Conservation (phyloP, 1,140 invertebrate species). For the Helicoverpa zea region DNA sequence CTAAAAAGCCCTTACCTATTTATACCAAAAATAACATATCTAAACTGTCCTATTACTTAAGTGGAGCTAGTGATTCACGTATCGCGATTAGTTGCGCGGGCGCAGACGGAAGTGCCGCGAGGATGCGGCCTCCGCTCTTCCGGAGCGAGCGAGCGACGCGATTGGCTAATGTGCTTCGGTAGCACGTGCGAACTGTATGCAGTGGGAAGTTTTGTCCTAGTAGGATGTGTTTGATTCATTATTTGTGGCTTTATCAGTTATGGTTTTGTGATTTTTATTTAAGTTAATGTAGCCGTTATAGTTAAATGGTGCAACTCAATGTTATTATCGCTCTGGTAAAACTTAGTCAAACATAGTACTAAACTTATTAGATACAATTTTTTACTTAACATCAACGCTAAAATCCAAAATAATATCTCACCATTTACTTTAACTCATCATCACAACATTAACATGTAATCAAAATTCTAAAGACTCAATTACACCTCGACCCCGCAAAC, state of each 20-base stretch:
- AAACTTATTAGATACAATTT: too few species aligned
- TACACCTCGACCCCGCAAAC: background rate
- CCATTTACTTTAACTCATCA: background rate
- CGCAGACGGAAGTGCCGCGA: conserved; percentile 58
- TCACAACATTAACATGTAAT: conserved; percentile 4
- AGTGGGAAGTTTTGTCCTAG: conserved; percentile 6
- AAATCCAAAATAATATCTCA: background rate
- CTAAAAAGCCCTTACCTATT: too few species aligned
- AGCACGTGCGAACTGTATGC: conserved; percentile 8
- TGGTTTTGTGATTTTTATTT: too few species aligned
- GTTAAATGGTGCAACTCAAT: too few species aligned
- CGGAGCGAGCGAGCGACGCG: conserved; percentile 35
- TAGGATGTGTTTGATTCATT: background rate
- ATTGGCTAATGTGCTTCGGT: conserved; percentile 38
- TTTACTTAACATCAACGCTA: too few species aligned
- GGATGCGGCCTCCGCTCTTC: conserved; percentile 69
- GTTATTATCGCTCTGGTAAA: too few species aligned
- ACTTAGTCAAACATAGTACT: too few species aligned
- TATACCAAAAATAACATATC: too few species aligned
- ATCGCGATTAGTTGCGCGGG: conserved; percentile 40
- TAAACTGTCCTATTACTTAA: background rate
- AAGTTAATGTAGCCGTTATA: too few species aligned
- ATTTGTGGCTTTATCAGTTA: background rate
- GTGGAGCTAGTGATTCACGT: background rate
- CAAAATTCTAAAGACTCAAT: background rate